These are phyloP conservation scores for Zaprionus camerounensis DNA, from an alignment of 1,140 invertebrate species.

Conservation along the genomic window DNA sequence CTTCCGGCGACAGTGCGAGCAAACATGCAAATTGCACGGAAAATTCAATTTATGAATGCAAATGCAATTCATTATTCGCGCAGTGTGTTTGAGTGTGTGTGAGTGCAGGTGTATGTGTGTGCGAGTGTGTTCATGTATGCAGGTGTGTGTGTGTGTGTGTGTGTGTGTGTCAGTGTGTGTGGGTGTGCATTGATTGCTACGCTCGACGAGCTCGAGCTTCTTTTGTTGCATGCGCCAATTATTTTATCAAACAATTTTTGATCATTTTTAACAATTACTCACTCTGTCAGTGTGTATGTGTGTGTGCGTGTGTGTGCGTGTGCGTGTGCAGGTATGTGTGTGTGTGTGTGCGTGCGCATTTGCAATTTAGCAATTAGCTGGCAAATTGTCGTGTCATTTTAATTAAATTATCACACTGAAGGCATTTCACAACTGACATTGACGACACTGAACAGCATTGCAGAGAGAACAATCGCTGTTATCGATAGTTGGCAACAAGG, in stretches of 20 bases:
- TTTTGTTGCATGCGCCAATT: conserved; percentile 62
- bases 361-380: conserved; percentile 62
- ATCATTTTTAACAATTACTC: conserved; percentile 49
- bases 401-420: conserved; percentile 63
- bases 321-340: conserved; percentile 1
- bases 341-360: conserved; percentile 21
- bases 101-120: conserved; percentile 5
- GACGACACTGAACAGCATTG: not conserved
- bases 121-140: not conserved
- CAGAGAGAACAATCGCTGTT: not conserved
- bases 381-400: conserved; percentile 57
- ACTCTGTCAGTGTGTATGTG: conserved; percentile 12
- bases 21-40: conserved; percentile 29
- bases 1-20: conserved; percentile 38
- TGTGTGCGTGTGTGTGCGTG: conserved; percentile 17
- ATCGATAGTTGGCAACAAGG: not conserved
- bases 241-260: conserved; percentile 44
- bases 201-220: conserved; percentile 1
- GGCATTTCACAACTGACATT: conserved; percentile 13
- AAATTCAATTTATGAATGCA: conserved; percentile 44
- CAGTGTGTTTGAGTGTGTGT: not conserved
- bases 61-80: conserved; percentile 9
- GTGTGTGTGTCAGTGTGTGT: conserved; percentile 8
- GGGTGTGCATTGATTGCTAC: not conserved
- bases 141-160: conserved; percentile 3